phyloP scores from a whole-genome alignment of 2,888 invertebrate genomes.

The Caenorhabditis sp. region DNA sequence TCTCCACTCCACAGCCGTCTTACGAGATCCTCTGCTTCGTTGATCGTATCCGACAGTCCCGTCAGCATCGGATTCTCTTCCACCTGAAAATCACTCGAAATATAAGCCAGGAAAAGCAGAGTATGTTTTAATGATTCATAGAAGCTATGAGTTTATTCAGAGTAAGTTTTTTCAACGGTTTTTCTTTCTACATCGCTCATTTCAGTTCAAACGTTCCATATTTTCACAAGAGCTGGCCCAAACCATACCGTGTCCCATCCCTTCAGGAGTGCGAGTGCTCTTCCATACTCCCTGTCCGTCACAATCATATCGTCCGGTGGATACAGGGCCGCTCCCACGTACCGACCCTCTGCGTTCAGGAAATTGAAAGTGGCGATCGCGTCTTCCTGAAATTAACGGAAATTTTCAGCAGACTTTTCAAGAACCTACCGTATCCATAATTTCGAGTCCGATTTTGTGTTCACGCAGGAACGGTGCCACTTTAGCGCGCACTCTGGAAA shows the following conservation, averaged over 20 bases:
- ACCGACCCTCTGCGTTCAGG: slow-evolving; percentile 87
- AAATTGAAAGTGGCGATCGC: slow-evolving; percentile 94
- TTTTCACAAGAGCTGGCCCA: not conserved
- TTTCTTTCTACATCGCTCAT: no score
- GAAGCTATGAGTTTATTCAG: no score
- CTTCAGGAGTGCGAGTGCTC: slow-evolving; percentile 68
- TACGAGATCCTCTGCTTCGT: slow-evolving; percentile 63
- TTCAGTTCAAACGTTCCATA: no score
- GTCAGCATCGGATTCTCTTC: slow-evolving; percentile 68
- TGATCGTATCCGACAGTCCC: slow-evolving; percentile 58
- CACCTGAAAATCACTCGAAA: slow-evolving; percentile 51
- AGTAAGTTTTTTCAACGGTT: no score
- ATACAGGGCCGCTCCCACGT: slow-evolving; percentile 83
- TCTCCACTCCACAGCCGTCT: slow-evolving; percentile 67
- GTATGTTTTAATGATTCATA: no score
- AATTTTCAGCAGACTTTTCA: no score
- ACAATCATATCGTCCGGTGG: slow-evolving; percentile 80
- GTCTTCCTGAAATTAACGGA: slow-evolving; percentile 83
- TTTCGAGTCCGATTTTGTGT: slow-evolving; percentile 85
- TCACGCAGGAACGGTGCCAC: slow-evolving; percentile 79
- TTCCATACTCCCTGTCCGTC: slow-evolving; percentile 69
- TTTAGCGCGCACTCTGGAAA: slow-evolving; percentile 56
- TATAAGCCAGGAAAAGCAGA: no score
- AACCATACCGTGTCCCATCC: slow-evolving; percentile 64
- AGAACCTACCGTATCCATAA: slow-evolving; percentile 84